Base-by-base conservation (phyloP, 1,140 invertebrate species). In the Saccostrea echinata region DNA sequence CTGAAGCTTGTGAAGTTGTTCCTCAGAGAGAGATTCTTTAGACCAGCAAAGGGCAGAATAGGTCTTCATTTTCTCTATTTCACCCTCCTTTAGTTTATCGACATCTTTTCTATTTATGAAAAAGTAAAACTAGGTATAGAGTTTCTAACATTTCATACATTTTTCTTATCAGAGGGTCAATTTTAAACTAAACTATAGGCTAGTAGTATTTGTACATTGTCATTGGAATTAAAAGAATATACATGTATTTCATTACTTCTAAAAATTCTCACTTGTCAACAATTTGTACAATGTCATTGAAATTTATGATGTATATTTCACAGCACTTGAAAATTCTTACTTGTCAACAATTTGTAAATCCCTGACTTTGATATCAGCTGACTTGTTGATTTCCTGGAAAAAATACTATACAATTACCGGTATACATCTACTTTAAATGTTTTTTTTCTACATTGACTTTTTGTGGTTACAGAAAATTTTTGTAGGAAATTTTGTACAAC, bases 71-170 rank as follows among this genome's bases (percentile, higher is more conserved):
- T 94, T 94, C 81, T 93, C 92, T 52, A 92, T 92, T 87, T 94
- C 94, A 53, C 94, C 94, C 91, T 97, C 96, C 94, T 99, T 99
- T 12, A 99, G 95, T 80, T 96, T 96, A 1, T 95, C 94, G 27
- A 97, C 95, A 84, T 97, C 96, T 30, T 96, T 96, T 90, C 97
- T 97, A 18, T 30, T 76, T 11, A 12, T 16, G 9, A 12, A 76
- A 33, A 71, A 33, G 11, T 76, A 12, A 33, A 13, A 1, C 1
- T 30, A 24, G 21, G 1, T 30, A 12, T 11, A 27, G 16, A 76
- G 4, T 30, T 3, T 11, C 16, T 27, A 35, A 33, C 11, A 16
- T 30, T 33, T 30, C 30, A 76, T 33, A 11, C 27, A 1, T 71
- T 71, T 1, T 24, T 27, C 13, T 13, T 30, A 30, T 13, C 6